These are phyloP conservation scores for Galbula dea DNA, from an alignment of 2,113 vertebrate genomes.

Conservation along the genomic window DNA sequence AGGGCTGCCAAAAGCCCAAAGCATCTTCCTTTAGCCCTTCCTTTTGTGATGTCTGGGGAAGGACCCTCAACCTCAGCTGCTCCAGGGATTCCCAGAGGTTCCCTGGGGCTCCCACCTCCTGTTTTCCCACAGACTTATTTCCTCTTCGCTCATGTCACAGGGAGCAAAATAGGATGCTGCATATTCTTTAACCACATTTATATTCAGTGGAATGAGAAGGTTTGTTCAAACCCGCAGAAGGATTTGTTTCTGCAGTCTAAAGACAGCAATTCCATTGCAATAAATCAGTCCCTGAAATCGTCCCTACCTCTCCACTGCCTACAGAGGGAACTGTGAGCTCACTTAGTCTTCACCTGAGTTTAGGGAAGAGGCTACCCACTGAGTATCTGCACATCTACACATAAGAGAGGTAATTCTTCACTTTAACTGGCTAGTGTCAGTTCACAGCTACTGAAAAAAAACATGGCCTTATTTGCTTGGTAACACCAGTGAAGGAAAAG, in stretches of 20 bases:
- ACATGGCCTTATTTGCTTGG: background rate
- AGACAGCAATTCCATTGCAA: background rate
- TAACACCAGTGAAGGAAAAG: background rate
- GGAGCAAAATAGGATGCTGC: background rate
- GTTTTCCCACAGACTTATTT: background rate
- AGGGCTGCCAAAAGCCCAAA: background rate
- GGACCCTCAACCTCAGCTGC: background rate
- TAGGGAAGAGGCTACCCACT: background rate
- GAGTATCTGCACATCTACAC: background rate
- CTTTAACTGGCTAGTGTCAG: background rate
- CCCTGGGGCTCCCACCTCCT: background rate
- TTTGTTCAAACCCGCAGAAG: background rate
- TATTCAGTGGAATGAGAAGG: background rate
- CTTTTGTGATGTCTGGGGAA: background rate
- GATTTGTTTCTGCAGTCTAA: background rate
- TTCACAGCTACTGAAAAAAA: background rate
- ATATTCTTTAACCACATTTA: accelerated
- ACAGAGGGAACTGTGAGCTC: background rate
- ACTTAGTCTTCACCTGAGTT: background rate
- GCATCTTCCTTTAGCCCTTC: background rate
- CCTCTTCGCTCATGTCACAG: background rate
- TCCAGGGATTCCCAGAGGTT: background rate
- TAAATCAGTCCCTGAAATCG: background rate
- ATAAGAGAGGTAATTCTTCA: background rate
- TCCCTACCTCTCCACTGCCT: background rate